Percentiles rank a stretch among this genome's conserved stretches.
Evolutionary conservation across 2,797 vertebrate species (phyloP).

Genomic region (Champsocephalus esox): DNA sequence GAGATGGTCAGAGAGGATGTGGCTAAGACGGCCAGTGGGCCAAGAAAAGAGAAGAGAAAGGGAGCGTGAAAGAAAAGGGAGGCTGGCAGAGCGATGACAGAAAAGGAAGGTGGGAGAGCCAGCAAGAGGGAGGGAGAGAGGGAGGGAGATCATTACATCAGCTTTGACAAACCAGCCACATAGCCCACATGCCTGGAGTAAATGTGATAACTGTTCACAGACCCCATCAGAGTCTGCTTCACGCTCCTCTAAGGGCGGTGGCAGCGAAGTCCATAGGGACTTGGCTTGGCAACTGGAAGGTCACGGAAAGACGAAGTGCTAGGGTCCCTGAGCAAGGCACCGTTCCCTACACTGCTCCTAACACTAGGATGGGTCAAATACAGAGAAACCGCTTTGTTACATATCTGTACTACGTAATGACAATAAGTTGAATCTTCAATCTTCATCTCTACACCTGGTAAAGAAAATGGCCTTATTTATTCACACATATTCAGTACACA

Average conservation of each 20-base stretch:
- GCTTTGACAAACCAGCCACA: conserved; percentile 63
- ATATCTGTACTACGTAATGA: no score
- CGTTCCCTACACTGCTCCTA: no score
- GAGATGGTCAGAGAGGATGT: conserved; percentile 49
- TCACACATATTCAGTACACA: conserved; percentile 41
- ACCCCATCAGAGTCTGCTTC: conserved; percentile 72
- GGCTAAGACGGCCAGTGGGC: conserved; percentile 53
- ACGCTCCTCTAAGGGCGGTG: conserved; percentile 46
- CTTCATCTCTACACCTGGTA: conserved; percentile 62
- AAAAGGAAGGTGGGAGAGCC: conserved; percentile 40
- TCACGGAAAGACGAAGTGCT: no score
- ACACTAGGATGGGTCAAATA: no score
- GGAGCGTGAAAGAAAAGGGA: conserved; percentile 35
- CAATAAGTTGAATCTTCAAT: no score
- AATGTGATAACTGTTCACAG: conserved; percentile 78
- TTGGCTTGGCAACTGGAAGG: no score
- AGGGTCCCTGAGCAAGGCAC: no score
- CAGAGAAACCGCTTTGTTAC: no score
- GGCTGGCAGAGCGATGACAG: conserved; percentile 30
- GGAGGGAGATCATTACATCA: conserved; percentile 51
- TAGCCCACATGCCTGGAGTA: conserved; percentile 64
- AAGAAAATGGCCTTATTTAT: conserved; percentile 70
- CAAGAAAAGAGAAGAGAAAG: conserved; percentile 42
- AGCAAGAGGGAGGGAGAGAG: conserved; percentile 37
- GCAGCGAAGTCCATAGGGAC: no score